phyloP scores from a whole-genome alignment of 2,113 vertebrate species.

The Toxotes jaculatrix region DNA sequence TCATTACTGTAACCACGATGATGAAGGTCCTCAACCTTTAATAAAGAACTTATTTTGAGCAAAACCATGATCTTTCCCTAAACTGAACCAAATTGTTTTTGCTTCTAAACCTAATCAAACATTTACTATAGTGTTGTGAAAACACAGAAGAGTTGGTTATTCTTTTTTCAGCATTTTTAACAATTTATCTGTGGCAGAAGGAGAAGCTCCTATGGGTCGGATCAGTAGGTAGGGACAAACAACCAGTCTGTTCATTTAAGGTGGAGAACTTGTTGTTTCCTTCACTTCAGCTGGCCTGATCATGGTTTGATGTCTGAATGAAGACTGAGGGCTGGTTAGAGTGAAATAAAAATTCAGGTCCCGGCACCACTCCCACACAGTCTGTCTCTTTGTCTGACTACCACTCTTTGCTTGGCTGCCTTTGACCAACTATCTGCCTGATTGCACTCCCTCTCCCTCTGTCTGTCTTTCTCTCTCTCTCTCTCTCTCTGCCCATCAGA shows the following conservation, averaged over 20 bases:
- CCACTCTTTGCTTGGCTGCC: slow-evolving; percentile 66
- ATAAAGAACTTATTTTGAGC: no score
- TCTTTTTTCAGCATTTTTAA: no score
- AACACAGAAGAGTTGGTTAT: no score
- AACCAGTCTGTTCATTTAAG: not conserved
- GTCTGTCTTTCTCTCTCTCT: not conserved
- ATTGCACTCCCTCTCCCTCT: slow-evolving; percentile 53
- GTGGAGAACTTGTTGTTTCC: not conserved
- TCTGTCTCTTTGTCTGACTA: slow-evolving; percentile 65
- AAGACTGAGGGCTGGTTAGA: slow-evolving; percentile 38
- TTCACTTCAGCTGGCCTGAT: slow-evolving; percentile 21
- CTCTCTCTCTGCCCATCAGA: slow-evolving; percentile 56
- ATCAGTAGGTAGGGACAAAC: not conserved
- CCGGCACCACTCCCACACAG: slow-evolving; percentile 59
- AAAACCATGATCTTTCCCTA: no score
- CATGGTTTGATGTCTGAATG: slow-evolving; percentile 49
- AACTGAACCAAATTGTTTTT: no score
- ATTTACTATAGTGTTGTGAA: no score
- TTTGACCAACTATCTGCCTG: slow-evolving; percentile 72
- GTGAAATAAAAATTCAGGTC: slow-evolving; percentile 69
- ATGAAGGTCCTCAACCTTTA: no score
- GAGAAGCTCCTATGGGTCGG: no score
- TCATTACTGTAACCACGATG: no score
- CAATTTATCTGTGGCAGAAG: not conserved
- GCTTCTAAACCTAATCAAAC: no score